Conservation (phyloP, 2,888 invertebrate genomes). For the Mimachlamys varia region DNA sequence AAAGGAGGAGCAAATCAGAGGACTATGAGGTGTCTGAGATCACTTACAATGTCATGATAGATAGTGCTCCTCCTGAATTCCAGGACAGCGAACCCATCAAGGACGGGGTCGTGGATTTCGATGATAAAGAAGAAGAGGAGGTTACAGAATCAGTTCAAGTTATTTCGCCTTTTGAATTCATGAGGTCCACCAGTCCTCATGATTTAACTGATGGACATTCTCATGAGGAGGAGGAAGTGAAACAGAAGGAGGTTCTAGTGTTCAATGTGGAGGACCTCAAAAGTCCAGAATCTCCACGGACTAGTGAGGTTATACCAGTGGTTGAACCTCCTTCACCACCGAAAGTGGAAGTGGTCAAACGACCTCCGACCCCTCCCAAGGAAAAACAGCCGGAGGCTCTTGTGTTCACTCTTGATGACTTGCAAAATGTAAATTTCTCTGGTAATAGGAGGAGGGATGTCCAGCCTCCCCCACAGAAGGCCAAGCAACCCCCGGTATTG, state of each 20-base stretch:
- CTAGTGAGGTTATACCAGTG: slow-evolving; percentile 43
- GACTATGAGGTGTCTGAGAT: slow-evolving; percentile 62
- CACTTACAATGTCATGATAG: slow-evolving; percentile 63
- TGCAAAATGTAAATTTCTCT: slow-evolving; percentile 65
- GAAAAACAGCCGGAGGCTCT: slow-evolving; percentile 68
- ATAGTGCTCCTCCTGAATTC: slow-evolving; percentile 61
- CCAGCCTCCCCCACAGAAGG: slow-evolving; percentile 39
- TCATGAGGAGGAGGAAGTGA: not conserved
- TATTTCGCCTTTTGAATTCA: not conserved
- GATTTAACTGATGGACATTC: not conserved
- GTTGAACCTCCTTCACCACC: slow-evolving; percentile 48
- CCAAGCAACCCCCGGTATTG: slow-evolving; percentile 29
- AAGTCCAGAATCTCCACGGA: slow-evolving; percentile 7
- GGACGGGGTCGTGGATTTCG: not conserved
- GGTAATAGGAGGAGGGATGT: slow-evolving; percentile 47
- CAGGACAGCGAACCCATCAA: slow-evolving; percentile 40
- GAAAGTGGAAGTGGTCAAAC: slow-evolving; percentile 42
- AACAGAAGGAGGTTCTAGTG: slow-evolving; percentile 8
- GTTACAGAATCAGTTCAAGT: slow-evolving; percentile 48
- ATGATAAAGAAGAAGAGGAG: slow-evolving; percentile 60
- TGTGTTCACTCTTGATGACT: slow-evolving; percentile 72
- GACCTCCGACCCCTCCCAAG: slow-evolving; percentile 47
- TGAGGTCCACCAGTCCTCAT: not conserved
- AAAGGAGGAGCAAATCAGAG: slow-evolving; percentile 4
- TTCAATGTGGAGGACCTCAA: not conserved